Evolutionary conservation across 2,797 vertebrate species (phyloP).

Genomic region (Scolopax bukidnonensis): DNA sequence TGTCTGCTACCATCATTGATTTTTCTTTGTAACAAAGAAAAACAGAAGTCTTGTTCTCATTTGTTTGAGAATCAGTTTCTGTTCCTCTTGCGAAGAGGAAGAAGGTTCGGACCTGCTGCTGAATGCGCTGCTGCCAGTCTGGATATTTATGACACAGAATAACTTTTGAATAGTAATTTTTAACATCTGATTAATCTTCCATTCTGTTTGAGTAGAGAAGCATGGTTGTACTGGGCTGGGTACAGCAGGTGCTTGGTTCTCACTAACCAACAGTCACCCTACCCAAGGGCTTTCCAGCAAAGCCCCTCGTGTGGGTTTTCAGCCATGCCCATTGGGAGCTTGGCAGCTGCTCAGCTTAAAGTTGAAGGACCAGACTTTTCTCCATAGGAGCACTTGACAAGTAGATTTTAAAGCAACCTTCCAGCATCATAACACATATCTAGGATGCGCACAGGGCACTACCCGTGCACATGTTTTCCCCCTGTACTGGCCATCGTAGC

Average conservation of each 20-base stretch:
- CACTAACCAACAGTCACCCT: neutral
- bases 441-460: neutral
- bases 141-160: constrained; percentile 27
- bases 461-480: rapidly evolving
- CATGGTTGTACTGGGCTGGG: neutral
- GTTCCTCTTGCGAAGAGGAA: constrained; percentile 31
- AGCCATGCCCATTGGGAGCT: neutral
- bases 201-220: neutral
- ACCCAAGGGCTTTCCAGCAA: neutral
- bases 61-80: constrained; percentile 45
- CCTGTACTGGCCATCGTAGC: rapidly evolving
- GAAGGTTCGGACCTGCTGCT: neutral
- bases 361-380: neutral
- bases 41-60: constrained; percentile 1
- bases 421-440: rapidly evolving
- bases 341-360: neutral
- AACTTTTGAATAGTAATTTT: constrained; percentile 43
- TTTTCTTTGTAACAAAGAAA: constrained; percentile 8
- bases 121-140: neutral
- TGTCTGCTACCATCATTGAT: constrained; percentile 16
- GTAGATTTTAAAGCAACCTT: neutral
- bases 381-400: neutral
- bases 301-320: neutral
- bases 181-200: constrained; percentile 31
- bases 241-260: rapidly evolving